Percentiles rank a stretch among this genome's conserved stretches.
Conservation (phyloP, 1,140 invertebrate species). For the Brachystomella parvula region DNA sequence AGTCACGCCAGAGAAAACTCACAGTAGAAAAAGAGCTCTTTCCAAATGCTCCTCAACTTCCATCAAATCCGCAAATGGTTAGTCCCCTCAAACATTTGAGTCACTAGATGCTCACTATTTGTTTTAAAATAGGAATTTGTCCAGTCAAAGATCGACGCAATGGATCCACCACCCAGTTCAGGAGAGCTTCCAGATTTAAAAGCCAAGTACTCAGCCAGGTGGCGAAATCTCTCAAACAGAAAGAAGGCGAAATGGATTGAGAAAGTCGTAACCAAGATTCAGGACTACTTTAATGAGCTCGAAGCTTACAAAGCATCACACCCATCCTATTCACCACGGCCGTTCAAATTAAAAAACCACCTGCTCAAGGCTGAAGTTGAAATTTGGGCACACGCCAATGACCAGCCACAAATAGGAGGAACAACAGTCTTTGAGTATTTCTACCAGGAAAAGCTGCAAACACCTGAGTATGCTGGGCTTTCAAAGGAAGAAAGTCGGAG, state of each 20-base stretch:
- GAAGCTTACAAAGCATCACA: constrained; percentile 13
- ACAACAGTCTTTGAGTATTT: background rate
- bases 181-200: constrained; percentile 21
- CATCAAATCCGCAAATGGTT: constrained; percentile 11
- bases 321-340: constrained; percentile 8
- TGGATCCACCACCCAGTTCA: background rate
- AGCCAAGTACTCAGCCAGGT: constrained; percentile 16
- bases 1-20: background rate
- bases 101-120: background rate
- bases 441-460: background rate
- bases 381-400: constrained; percentile 18
- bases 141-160: constrained; percentile 9
- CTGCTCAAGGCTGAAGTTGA: constrained; percentile 20
- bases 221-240: constrained; percentile 6
- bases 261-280: background rate
- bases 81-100: background rate
- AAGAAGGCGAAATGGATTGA: constrained; percentile 25
- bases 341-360: constrained; percentile 9
- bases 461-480: constrained; percentile 11
- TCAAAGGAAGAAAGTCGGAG: background rate
- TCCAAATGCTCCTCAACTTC: constrained; percentile 14
- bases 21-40: background rate
- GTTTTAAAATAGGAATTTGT: constrained; percentile 12
- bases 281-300: constrained; percentile 4
- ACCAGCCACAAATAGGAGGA: constrained; percentile 4